phyloP scores from a whole-genome alignment of 2,797 vertebrate species.

The Pseudopleuronectes americanus region DNA sequence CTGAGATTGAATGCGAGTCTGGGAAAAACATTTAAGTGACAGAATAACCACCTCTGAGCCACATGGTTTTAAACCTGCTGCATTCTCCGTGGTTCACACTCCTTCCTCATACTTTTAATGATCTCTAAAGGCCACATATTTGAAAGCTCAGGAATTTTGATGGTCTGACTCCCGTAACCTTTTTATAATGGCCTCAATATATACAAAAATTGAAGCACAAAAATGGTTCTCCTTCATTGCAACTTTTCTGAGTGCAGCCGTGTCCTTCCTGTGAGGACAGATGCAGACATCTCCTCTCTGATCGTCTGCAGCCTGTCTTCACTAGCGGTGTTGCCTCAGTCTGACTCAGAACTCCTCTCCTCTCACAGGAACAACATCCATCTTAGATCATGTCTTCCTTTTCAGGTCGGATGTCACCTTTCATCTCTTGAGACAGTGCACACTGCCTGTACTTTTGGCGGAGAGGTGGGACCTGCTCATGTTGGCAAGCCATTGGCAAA shows the following conservation, averaged over 20 bases:
- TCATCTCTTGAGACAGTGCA: slow-evolving; percentile 32
- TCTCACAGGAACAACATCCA: slow-evolving; percentile 16
- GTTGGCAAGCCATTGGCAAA: slow-evolving; percentile 26
- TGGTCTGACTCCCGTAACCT: slow-evolving; percentile 8
- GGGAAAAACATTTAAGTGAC: not conserved
- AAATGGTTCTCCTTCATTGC: not conserved
- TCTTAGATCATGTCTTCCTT: slow-evolving; percentile 28
- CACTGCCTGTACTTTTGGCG: slow-evolving; percentile 9
- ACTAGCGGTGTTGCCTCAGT: slow-evolving; percentile 11
- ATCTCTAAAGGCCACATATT: slow-evolving; percentile 25
- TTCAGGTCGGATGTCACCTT: slow-evolving; percentile 42
- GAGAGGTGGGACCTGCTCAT: slow-evolving; percentile 30
- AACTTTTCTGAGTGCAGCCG: not conserved
- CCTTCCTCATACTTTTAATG: not conserved
- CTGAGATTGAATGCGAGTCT: not conserved
- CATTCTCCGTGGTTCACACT: slow-evolving; percentile 4
- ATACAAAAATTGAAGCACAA: not conserved
- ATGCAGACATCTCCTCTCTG: slow-evolving; percentile 8
- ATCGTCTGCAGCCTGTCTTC: slow-evolving; percentile 32
- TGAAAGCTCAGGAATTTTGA: not conserved
- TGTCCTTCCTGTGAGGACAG: not conserved
- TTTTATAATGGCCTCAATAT: slow-evolving; percentile 16
- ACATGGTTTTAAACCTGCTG: not conserved
- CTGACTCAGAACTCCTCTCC: slow-evolving; percentile 4
- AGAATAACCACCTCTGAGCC: not conserved